Percentiles rank a stretch among this genome's conserved stretches.
phyloP scores from a whole-genome alignment of 1,140 invertebrate species.

The Nautilus pompilius region DNA sequence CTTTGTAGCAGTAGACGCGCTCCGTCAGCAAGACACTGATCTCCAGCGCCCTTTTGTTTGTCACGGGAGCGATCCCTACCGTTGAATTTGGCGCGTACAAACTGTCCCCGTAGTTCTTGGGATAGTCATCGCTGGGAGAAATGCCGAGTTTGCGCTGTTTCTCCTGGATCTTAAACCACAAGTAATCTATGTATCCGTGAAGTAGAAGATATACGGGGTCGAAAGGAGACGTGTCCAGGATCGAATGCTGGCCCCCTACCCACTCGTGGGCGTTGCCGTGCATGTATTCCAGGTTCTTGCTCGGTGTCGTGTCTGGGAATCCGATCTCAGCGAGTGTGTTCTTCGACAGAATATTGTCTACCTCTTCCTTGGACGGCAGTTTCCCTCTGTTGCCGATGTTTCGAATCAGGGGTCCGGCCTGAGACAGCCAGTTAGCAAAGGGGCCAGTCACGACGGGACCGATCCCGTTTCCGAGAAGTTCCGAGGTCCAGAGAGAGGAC shows the following conservation, averaged over 20 bases:
- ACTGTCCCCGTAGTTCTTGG: too few relatives aligned
- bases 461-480: constrained; percentile 51
- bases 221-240: constrained; percentile 45
- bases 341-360: constrained; percentile 4
- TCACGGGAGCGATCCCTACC: constrained; percentile 17
- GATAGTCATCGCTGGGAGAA: too few relatives aligned
- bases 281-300: constrained; percentile 31
- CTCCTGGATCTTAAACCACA: too few relatives aligned
- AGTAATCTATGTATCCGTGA: constrained; percentile 55
- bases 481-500: constrained; percentile 47
- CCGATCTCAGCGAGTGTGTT: constrained; percentile 13
- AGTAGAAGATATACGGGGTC: constrained; percentile 55
- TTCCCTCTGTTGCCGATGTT: constrained; percentile 17
- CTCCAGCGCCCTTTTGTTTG: constrained; percentile 27
- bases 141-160: too few relatives aligned
- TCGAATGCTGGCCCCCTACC: constrained; percentile 41
- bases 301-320: constrained; percentile 16
- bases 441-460: constrained; percentile 53
- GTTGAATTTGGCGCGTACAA: not conserved
- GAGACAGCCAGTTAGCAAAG: constrained; percentile 33
- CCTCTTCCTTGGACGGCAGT: constrained; percentile 6
- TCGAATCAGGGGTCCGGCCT: constrained; percentile 10
- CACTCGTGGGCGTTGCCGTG: constrained; percentile 41
- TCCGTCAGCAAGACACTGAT: constrained; percentile 23
- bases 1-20: constrained; percentile 23